Evolutionary conservation across 1,140 invertebrate species (phyloP), one percentile per base, ranked within the genome.

Genomic region (Drosophila baimaii): DNA sequence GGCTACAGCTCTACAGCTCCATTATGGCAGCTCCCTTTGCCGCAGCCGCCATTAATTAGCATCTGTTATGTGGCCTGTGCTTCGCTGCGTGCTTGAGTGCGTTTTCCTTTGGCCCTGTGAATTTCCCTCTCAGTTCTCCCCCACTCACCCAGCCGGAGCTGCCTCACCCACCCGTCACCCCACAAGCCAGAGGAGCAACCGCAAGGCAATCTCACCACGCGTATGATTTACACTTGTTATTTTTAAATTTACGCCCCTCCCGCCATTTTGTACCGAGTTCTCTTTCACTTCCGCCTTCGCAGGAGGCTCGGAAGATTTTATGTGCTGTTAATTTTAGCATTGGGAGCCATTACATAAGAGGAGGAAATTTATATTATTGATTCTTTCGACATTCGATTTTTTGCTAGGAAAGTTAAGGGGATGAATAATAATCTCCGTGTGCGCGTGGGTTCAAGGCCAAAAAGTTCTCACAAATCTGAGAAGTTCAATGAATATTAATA

Each of bases 171-270:
- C 10, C 15, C 35, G 29, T 8, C 33, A 31, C 13, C 63, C 19
- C 44, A 37, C 51, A 33, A 25, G 37, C 21, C 66, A 57, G 19
- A 41, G 31, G 25, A 39, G 55, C 76, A 59, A 51, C 44, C 73
- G 63, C 65, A 46, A 56, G 69, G 70, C 59, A 77, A 77, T 83
- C 52, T 63, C 58, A 61, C 73, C 70, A 82, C 61, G 72, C 83
- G 80, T 88, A 88, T 88, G 83, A 90, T 89, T 89, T 89, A 90
- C 80, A 84, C 81, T 85, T 89, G 84, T 90, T 89, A 89, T 89
- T 89, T 89, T 90, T 89, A 84, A 84, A 76, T 85, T 84, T 76
- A 23, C 58, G 49, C n/a, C 47, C 19, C 65, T 23, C 3, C 58
- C 71, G 74, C 77, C 84, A 80, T 84, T 90, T 90, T 84, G 69